Percentiles rank a stretch among this genome's conserved stretches.
Conservation (phyloP, 2,888 invertebrate genomes). For the Lapara coniferarum region DNA sequence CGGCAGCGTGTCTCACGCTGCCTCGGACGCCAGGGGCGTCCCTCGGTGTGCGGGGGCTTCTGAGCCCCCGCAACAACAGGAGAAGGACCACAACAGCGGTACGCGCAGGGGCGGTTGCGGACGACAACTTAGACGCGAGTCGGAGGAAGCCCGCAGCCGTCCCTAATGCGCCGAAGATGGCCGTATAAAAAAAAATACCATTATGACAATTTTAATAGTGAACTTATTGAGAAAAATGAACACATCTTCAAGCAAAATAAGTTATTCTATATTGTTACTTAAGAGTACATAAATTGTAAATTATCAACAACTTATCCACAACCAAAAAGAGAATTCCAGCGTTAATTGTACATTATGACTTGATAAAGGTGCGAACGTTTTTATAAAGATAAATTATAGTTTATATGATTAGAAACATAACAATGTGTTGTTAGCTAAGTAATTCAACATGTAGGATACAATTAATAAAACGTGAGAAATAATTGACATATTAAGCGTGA, state of each 20-base stretch:
- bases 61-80: too few relatives aligned
- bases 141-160: too few relatives aligned
- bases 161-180: too few relatives aligned
- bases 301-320: not conserved
- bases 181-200: too few relatives aligned
- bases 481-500: constrained; percentile 65
- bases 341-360: constrained; percentile 40
- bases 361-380: constrained; percentile 55
- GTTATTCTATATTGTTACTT: not conserved
- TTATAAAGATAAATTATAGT: constrained; percentile 42
- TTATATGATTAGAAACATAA: constrained; percentile 41
- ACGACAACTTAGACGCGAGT: too few relatives aligned
- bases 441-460: constrained; percentile 51
- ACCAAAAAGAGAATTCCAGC: not conserved
- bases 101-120: too few relatives aligned
- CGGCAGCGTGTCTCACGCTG: too few relatives aligned
- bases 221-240: too few relatives aligned
- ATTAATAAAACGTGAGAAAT: constrained; percentile 75
- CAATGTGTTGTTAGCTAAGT: constrained; percentile 46
- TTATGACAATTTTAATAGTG: too few relatives aligned
- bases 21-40: too few relatives aligned
- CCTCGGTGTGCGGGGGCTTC: too few relatives aligned
- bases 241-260: not conserved
- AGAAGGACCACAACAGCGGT: too few relatives aligned
- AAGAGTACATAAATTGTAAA: constrained; percentile 9